These are phyloP conservation scores for Lithophane ornitopus DNA, from an alignment of 2,888 invertebrate species.

Conservation along the genomic window DNA sequence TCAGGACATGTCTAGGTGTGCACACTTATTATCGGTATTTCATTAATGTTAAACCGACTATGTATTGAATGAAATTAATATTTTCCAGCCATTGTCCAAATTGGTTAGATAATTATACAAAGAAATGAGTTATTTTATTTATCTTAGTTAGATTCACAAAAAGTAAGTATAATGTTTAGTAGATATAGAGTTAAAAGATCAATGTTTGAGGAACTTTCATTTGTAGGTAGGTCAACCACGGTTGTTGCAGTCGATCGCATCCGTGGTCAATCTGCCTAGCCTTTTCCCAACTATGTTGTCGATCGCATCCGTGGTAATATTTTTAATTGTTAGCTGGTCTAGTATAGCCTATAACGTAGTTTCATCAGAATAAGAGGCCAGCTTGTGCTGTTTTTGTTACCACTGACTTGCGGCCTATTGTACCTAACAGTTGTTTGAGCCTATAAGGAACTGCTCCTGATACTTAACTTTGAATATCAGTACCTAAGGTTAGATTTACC, in stretches of 20 bases:
- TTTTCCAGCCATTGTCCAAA: background rate
- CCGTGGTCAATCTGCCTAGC: too few relatives aligned
- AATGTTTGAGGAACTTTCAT: background rate
- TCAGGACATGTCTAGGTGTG: too few relatives aligned
- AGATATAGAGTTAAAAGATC: background rate
- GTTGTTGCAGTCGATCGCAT: background rate
- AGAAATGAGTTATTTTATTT: slow-evolving; percentile 6
- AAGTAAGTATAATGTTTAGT: slow-evolving; percentile 1
- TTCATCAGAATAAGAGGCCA: background rate
- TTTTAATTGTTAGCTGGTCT: background rate
- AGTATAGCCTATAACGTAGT: background rate
- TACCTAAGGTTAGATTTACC: background rate
- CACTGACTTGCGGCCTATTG: background rate
- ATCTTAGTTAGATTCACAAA: background rate
- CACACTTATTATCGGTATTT: background rate
- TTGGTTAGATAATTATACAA: too few relatives aligned
- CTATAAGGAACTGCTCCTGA: background rate
- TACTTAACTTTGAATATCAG: background rate
- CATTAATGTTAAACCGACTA: background rate
- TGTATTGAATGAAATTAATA: background rate
- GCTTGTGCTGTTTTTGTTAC: background rate
- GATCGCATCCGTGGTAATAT: background rate
- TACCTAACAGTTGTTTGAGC: background rate
- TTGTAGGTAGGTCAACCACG: background rate
- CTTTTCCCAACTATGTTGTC: too few relatives aligned